Conservation (phyloP, 2,113 vertebrate species). For the Tragulus kanchil region DNA sequence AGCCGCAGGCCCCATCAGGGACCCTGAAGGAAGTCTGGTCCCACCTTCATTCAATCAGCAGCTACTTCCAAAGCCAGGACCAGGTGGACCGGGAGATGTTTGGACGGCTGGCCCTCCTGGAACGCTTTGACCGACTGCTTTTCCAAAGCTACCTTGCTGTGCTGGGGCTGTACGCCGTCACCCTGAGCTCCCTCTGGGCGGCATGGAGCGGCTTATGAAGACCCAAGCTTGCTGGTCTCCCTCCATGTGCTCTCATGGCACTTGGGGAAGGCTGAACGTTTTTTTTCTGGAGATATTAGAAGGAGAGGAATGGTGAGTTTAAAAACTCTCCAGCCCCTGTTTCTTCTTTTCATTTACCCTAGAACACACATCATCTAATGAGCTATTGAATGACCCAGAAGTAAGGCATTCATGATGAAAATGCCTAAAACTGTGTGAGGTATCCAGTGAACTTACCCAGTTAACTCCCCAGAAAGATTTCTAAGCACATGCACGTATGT, state of each 20-base stretch:
- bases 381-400: background rate
- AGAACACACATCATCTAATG: background rate
- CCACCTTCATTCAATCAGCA: constrained; percentile 88
- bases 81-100: constrained; percentile 79
- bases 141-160: constrained; percentile 90
- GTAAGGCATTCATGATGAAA: background rate
- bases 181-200: constrained; percentile 91
- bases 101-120: constrained; percentile 90
- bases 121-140: constrained; percentile 89
- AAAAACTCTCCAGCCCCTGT: background rate
- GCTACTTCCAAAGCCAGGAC: constrained; percentile 86
- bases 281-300: background rate
- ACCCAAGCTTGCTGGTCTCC: background rate
- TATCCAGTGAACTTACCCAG: background rate
- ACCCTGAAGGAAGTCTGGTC: constrained; percentile 87
- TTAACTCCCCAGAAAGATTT: background rate
- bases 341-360: background rate
- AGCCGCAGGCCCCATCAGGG: constrained; percentile 30
- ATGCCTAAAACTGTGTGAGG: background rate
- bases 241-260: background rate
- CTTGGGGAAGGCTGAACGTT: background rate
- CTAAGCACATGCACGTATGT: background rate
- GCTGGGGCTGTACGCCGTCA: constrained; percentile 87
- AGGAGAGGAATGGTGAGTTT: background rate
- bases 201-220: constrained; percentile 87